Evolutionary conservation across 2,797 vertebrate species (phyloP).

Genomic region (Erethizon dorsatum): DNA sequence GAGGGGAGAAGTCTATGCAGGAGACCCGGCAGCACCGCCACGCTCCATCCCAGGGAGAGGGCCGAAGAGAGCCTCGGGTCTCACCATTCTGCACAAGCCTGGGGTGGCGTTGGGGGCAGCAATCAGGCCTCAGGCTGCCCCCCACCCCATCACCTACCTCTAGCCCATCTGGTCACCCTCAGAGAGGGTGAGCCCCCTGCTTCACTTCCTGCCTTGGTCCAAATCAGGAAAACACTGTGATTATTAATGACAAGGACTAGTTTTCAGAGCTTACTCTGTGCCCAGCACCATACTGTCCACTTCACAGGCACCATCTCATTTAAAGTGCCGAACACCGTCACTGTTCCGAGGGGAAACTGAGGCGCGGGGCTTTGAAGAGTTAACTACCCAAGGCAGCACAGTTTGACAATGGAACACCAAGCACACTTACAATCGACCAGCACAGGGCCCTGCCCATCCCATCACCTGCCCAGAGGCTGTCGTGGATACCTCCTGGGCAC

Average conservation of each 20-base stretch:
- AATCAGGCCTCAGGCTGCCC: neutral
- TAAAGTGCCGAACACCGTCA: neutral
- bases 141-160: no score
- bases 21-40: rapidly evolving
- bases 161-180: neutral
- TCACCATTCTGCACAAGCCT: neutral
- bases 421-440: neutral
- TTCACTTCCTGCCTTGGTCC: neutral
- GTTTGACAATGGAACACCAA: neutral
- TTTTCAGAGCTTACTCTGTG: neutral
- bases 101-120: neutral
- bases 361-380: neutral
- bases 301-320: neutral
- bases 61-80: neutral
- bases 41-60: neutral
- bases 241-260: neutral
- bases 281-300: neutral
- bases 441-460: neutral
- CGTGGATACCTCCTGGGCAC: neutral
- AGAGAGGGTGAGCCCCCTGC: neutral
- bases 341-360: neutral
- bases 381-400: neutral
- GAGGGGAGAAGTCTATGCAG: neutral
- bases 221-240: neutral
- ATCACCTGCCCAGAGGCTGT: neutral